These are phyloP conservation scores for Oedothorax gibbosus DNA, from an alignment of 1,140 invertebrate genomes.

Conservation along the genomic window DNA sequence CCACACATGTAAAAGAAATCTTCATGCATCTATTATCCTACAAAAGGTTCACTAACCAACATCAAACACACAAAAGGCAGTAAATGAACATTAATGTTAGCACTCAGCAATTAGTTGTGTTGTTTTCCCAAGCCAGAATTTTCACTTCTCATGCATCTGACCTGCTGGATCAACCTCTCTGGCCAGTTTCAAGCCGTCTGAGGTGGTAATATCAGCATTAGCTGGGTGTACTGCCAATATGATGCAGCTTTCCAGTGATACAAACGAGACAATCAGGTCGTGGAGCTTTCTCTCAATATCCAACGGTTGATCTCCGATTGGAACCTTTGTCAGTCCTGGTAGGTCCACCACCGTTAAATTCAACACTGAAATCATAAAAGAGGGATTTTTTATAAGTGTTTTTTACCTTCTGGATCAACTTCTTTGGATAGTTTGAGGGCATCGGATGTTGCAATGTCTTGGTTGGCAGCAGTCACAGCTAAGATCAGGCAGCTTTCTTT, in stretches of 20 bases:
- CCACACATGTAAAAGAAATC: too few species aligned
- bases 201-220: constrained; percentile 92
- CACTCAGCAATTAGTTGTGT: neutral
- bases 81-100: too few species aligned
- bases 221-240: constrained; percentile 95
- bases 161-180: constrained; percentile 93
- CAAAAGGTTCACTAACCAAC: too few species aligned
- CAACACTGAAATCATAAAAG: constrained; percentile 55
- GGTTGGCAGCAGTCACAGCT: constrained; percentile 96
- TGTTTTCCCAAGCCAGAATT: neutral
- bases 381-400: neutral
- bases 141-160: constrained; percentile 60
- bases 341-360: constrained; percentile 60
- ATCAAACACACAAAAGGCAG: too few species aligned
- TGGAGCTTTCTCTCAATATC: constrained; percentile 95
- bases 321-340: constrained; percentile 66
- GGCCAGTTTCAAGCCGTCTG: constrained; percentile 93
- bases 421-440: constrained; percentile 94
- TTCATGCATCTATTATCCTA: too few species aligned
- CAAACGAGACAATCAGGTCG: constrained; percentile 94
- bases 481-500: constrained; percentile 94
- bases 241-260: constrained; percentile 90
- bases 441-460: constrained; percentile 96
- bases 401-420: constrained; percentile 87
- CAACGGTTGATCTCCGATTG: constrained; percentile 92